phyloP scores from a whole-genome alignment of 2,113 vertebrate genomes.

The Lamprologus callipterus region DNA sequence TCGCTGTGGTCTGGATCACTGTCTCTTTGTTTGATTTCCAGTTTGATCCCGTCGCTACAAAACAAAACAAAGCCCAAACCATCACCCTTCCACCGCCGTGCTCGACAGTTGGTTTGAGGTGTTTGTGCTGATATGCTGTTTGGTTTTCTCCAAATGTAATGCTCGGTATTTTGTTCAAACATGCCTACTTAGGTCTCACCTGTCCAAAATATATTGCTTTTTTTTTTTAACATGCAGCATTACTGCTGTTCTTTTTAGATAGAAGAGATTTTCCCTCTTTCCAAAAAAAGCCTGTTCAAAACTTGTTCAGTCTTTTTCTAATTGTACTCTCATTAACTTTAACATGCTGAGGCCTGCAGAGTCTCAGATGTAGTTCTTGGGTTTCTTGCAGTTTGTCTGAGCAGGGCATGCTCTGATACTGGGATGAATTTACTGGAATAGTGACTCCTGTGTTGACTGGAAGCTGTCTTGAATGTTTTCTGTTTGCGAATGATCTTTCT shows the following conservation, averaged over 20 bases:
- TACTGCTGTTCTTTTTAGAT: rapidly evolving
- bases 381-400: not conserved
- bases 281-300: not conserved
- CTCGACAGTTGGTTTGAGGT: not conserved
- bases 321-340: not conserved
- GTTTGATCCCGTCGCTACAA: rapidly evolving
- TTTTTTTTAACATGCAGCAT: not conserved
- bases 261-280: not conserved
- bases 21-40: rapidly evolving
- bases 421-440: not conserved
- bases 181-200: not conserved
- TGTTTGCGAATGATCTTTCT: not conserved
- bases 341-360: not conserved
- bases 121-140: not conserved
- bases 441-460: not conserved
- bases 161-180: not conserved
- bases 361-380: not conserved
- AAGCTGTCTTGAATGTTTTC: rapidly evolving
- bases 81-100: not conserved
- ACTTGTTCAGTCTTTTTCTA: not conserved
- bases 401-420: rapidly evolving
- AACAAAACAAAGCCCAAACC: not conserved
- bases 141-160: rapidly evolving
- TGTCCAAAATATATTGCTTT: rapidly evolving
- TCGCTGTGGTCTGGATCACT: not conserved